These are phyloP conservation scores for Danio tinwini DNA, from an alignment of 2,797 vertebrate genomes.

Conservation along the genomic window DNA sequence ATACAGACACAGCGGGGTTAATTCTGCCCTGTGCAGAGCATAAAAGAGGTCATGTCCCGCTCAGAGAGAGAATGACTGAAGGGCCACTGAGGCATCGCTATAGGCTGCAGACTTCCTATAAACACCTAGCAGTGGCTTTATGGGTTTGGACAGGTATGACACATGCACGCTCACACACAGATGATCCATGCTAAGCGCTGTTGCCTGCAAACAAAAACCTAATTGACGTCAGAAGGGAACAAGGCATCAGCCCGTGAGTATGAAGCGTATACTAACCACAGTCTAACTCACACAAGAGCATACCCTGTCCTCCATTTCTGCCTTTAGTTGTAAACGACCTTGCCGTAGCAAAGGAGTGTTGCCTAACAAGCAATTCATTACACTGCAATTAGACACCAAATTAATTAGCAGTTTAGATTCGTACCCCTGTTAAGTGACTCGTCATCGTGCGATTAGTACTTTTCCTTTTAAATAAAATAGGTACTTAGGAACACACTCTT, in stretches of 20 bases:
- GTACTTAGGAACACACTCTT: slow-evolving; percentile 27
- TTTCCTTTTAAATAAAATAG: slow-evolving; percentile 22
- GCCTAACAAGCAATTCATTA: slow-evolving; percentile 49
- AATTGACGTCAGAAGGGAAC: slow-evolving; percentile 15
- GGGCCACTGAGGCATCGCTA: slow-evolving; percentile 11
- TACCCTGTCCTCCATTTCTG: neutral
- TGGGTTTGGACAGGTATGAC: slow-evolving; percentile 46
- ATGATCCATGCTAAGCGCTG: slow-evolving; percentile 28
- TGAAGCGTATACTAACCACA: slow-evolving; percentile 3
- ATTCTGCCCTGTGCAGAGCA: neutral
- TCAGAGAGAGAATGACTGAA: slow-evolving; percentile 26
- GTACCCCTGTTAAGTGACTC: slow-evolving; percentile 28
- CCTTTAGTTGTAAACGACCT: slow-evolving; percentile 27
- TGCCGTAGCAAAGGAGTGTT: neutral
- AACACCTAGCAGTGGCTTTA: slow-evolving; percentile 29
- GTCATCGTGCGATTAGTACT: slow-evolving; percentile 36
- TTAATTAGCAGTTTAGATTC: slow-evolving; percentile 47
- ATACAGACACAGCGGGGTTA: slow-evolving; percentile 57
- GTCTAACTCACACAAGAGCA: neutral
- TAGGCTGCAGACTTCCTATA: slow-evolving; percentile 21
- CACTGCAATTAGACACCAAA: slow-evolving; percentile 38
- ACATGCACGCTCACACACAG: slow-evolving; percentile 7
- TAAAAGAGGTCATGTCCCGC: slow-evolving; percentile 45
- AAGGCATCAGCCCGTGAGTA: slow-evolving; percentile 11
- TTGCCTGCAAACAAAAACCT: slow-evolving; percentile 27